Evolutionary conservation across 2,888 invertebrate species (phyloP), one percentile per base, ranked within the genome.

Genomic region (Tiphia femorata): DNA sequence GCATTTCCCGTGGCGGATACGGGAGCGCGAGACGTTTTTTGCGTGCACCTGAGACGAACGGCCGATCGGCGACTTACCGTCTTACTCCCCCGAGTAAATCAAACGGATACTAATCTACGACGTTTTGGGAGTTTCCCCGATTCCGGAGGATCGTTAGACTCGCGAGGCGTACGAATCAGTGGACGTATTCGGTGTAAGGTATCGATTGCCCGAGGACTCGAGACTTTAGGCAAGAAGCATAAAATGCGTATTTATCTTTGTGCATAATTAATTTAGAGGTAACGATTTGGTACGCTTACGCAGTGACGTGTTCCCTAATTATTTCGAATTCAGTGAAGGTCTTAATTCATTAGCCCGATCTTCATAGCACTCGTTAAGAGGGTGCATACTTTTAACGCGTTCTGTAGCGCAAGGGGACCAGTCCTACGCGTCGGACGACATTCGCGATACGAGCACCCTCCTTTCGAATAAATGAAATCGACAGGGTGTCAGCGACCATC

Each of bases 91-190:
- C 58, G 73, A 72, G 75, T 59, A 75, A 78, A 80, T 79, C 76
- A 71, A 73, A 73, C 71, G 62, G 66, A 73, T 72, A 76, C 77
- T 80, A 79, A 80, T 80, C 76, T 75, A 65, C 65, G 59, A 59
- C 73, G 77, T 73, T 75, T 74, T 61, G 78, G 78, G 78, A 76
- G 60, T 74, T 75, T 70, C 61, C 72, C 62, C 70, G 72, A 77
- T 75, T 77, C 70, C n/a, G n/a, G 56, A 49, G 53, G 60, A 62
- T 71, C 65, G 51, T 70, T 64, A 64, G 51, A 50, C 52, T 44
- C 47, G 46, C 41, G 46, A 46, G 17, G n/a, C n/a, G n/a, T n/a
- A n/a, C n/a, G n/a, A n/a, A n/a, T n/a, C n/a, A n/a, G n/a, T n/a
- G n/a, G n/a, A n/a, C n/a, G n/a, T n/a, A n/a, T n/a, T n/a, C n/a